These are phyloP conservation scores for Ptychoptera contaminata DNA, from an alignment of 2,888 invertebrate species.

Conservation along the genomic window DNA sequence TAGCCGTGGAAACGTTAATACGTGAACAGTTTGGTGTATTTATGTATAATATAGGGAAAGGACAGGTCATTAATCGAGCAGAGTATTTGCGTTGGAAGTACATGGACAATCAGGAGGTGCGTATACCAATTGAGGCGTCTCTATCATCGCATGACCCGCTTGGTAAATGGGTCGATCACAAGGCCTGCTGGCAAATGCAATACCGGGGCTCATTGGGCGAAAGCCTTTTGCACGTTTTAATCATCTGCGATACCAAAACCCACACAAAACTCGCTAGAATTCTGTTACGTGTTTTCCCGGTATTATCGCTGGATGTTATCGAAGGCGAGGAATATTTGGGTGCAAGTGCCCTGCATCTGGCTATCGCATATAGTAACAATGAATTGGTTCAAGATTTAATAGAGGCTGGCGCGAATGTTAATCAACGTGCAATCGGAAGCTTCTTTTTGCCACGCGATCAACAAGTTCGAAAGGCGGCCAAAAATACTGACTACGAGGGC, in stretches of 20 bases:
- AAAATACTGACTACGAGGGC: slow-evolving; percentile 87
- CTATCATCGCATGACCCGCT: slow-evolving; percentile 73
- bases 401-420: slow-evolving; percentile 81
- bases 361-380: slow-evolving; percentile 92
- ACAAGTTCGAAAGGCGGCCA: slow-evolving; percentile 59
- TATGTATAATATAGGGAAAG: slow-evolving; percentile 76
- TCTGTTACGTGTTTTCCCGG: slow-evolving; percentile 80
- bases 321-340: slow-evolving; percentile 96
- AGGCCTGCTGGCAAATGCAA: slow-evolving; percentile 96
- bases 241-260: slow-evolving; percentile 82
- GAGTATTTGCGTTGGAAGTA: slow-evolving; percentile 86
- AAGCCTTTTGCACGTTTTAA: slow-evolving; percentile 83
- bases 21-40: slow-evolving; percentile 73
- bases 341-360: slow-evolving; percentile 86
- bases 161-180: slow-evolving; percentile 77
- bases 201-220: slow-evolving; percentile 91
- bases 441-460: slow-evolving; percentile 94
- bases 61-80: slow-evolving; percentile 69
- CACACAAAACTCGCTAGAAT: slow-evolving; percentile 61
- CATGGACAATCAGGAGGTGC: slow-evolving; percentile 65
- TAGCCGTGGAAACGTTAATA: slow-evolving; percentile 69
- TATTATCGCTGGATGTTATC: slow-evolving; percentile 80
- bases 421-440: slow-evolving; percentile 86
- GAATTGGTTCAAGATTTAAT: slow-evolving; percentile 87
- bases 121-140: slow-evolving; percentile 76